Percentiles rank a stretch among this genome's conserved stretches.
Evolutionary conservation across 92 coral and sea anemone genomes (phyloP).

Genomic region (Phymanthus crucifer): DNA sequence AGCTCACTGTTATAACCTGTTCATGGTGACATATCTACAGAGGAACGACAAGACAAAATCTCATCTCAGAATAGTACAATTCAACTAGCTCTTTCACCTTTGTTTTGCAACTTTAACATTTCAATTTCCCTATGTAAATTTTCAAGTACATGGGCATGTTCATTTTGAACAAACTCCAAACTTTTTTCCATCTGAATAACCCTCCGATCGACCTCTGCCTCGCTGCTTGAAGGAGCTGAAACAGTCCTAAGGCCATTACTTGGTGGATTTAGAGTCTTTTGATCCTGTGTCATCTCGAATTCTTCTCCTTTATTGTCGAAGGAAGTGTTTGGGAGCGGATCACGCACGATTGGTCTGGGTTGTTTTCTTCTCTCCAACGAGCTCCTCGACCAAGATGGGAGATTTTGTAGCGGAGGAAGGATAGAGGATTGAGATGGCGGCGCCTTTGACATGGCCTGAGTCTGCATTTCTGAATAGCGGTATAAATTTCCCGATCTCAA

Average conservation of each 20-base stretch:
- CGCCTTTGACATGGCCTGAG: constrained; percentile 80
- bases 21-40: neutral
- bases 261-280: constrained; percentile 41
- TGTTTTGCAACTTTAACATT: constrained; percentile 87
- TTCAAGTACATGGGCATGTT: constrained; percentile 80
- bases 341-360: constrained; percentile 86
- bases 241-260: constrained; percentile 63
- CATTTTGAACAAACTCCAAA: constrained; percentile 72
- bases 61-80: neutral
- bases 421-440: constrained; percentile 67
- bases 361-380: constrained; percentile 85
- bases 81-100: constrained; percentile 60
- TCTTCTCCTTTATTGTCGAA: constrained; percentile 44
- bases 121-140: constrained; percentile 90
- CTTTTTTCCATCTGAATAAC: constrained; percentile 75
- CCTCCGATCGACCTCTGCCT: constrained; percentile 59
- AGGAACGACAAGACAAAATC: neutral
- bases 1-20: neutral
- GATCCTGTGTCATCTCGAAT: constrained; percentile 30
- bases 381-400: constrained; percentile 99
- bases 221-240: constrained; percentile 83
- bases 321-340: constrained; percentile 61
- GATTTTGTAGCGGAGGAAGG: constrained; percentile 94
- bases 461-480: constrained; percentile 29
- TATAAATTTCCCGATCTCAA: neutral